Evolutionary conservation across 1,140 invertebrate species (phyloP).

Genomic region (Zaprionus nigranus): DNA sequence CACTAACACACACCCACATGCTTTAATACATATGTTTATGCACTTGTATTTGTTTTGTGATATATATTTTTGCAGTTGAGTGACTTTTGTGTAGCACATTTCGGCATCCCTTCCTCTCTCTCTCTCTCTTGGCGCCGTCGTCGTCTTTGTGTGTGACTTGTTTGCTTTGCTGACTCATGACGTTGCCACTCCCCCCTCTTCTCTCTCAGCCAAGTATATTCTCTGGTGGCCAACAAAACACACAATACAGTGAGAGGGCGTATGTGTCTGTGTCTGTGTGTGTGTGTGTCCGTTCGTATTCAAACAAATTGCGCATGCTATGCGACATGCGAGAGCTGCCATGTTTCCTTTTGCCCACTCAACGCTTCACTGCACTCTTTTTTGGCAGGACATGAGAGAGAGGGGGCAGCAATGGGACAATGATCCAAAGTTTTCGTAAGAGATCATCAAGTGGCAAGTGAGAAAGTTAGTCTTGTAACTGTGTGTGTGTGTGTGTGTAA

Average conservation of each 20-base stretch:
- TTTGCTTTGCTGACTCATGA: conserved; percentile 76
- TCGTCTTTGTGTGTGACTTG: conserved; percentile 61
- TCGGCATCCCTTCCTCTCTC: conserved; percentile 23
- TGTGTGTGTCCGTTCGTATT: conserved; percentile 43
- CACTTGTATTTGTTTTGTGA: conserved; percentile 40
- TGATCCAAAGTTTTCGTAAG: conserved; percentile 2
- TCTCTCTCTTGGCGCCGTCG: not conserved
- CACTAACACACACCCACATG: not conserved
- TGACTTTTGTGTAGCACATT: conserved; percentile 58
- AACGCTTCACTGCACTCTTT: conserved; percentile 24
- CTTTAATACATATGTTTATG: conserved; percentile 8
- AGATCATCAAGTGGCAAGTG: too few relatives aligned
- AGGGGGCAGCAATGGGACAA: not conserved
- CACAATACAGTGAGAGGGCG: conserved; percentile 31
- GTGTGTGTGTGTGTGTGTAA: conserved; percentile 9
- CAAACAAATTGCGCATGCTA: conserved; percentile 75
- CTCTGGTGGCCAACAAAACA: conserved; percentile 64
- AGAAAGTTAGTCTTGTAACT: too few relatives aligned
- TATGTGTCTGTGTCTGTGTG: not conserved
- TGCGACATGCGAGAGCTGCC: conserved; percentile 77
- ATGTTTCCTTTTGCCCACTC: conserved; percentile 53
- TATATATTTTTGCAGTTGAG: conserved; percentile 80
- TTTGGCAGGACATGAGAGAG: not conserved
- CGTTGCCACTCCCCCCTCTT: conserved; percentile 29
- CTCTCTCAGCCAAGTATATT: conserved; percentile 43